A percentile compares a stretch with the other conserved stretches of the same genome.
Conservation (phyloP, 2,888 invertebrate genomes). For the Phania funesta region DNA sequence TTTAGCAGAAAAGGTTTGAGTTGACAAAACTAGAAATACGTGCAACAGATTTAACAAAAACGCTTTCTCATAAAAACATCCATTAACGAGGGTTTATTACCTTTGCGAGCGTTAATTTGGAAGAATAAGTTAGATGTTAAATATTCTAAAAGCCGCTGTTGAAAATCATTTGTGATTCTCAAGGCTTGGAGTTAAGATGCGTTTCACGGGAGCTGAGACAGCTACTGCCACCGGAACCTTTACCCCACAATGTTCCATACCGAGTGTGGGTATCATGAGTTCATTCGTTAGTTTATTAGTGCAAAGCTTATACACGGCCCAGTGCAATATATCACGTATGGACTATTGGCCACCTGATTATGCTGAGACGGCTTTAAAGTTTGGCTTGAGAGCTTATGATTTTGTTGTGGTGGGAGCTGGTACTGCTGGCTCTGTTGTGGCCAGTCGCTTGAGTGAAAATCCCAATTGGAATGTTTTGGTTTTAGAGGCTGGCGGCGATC, state of each 20-base stretch:
- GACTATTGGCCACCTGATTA: constrained; percentile 83
- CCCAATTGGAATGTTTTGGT: constrained; percentile 80
- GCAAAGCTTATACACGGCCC: constrained; percentile 83
- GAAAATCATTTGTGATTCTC: background rate
- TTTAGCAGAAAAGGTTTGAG: no score
- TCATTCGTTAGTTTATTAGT: constrained; percentile 81
- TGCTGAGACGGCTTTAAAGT: constrained; percentile 72
- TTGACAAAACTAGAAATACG: no score
- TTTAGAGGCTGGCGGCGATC: constrained; percentile 82
- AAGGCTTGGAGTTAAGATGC: background rate
- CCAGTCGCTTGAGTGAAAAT: constrained; percentile 81
- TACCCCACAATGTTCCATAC: constrained; percentile 66
- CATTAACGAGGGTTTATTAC: no score
- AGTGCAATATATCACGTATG: constrained; percentile 82
- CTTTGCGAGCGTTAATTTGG: background rate
- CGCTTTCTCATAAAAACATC: no score
- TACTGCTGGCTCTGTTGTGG: constrained; percentile 81
- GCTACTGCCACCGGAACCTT: no score
- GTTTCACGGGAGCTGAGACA: background rate
- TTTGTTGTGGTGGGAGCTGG: constrained; percentile 81
- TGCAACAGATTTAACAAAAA: no score
- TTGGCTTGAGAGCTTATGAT: constrained; percentile 77
- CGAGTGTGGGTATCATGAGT: constrained; percentile 71
- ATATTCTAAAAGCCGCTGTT: background rate
- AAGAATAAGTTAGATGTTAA: background rate